Evolutionary conservation across 2,113 vertebrate species (phyloP), one percentile per base, ranked within the genome.

Genomic region (Polyodon spathula): DNA sequence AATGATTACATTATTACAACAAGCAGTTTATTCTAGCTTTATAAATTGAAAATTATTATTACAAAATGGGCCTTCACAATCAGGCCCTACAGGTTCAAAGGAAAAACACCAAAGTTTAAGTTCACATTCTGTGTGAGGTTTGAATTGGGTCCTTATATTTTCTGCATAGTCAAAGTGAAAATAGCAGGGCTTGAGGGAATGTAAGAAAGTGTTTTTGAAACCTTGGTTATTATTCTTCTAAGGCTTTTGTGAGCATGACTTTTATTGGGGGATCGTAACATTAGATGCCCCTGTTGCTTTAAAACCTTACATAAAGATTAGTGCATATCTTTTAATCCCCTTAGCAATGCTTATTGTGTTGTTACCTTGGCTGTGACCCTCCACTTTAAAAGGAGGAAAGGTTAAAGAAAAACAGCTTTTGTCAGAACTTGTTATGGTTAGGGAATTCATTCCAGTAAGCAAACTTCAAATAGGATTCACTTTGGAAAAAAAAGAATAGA

Each of bases 301-400:
- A 57, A 46, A 37, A 8, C 51, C 54, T 15, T 40, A 11, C 46
- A 40, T 14, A 37, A 41, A 54, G 63, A 64, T 59, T 59, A 64
- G 63, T 54, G 14, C 6, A 6, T 64, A 59, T 59, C 56, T 64
- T 48, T 53, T 43, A 54, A 60, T 54, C 63, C n/a, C 9, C 16
- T 51, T 40, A 38, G 58, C 17, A 48, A 59, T 57, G 46, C 16
- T 57, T 62, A n/a, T 37, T 54, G 15, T 56, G 42, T 43, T 12
- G 5, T 38, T 56, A 12, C 27, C 27, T 27, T 56, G 1, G 15
- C 38, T 54, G 51, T 55, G 7, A 27, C 6, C 9, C n/a, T 51
- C 52, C 27, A 16, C 14, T 40, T 54, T 8, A 46, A 16, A 37
- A 8, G 27, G 14, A 12, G 54, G 27, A 27, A 56, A 12, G 54